Base-by-base conservation (phyloP, 92 coral and sea anemone species). In the Epizoanthus rinbou region DNA sequence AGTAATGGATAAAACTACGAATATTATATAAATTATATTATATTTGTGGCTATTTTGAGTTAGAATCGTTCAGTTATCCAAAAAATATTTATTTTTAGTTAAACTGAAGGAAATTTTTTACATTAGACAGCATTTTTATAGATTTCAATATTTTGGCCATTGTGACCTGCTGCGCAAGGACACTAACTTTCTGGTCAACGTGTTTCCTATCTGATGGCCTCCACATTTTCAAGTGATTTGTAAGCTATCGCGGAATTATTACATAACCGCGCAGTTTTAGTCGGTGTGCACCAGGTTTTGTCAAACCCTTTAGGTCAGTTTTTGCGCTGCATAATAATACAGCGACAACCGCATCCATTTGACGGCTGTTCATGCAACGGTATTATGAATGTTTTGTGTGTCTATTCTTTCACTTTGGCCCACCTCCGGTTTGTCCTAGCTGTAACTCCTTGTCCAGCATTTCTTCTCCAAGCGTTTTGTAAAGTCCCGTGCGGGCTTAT, bases 351-450 rank as follows among this genome's bases (percentile, higher is more conserved):
- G 57, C 17, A 15, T 52, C 9, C 54, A 19, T 23, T 17, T 31
- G 18, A 35, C 64, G 17, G 41, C 15, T 75, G 23, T 76, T 31
- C 52, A n/a, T 78, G 71, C 45, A 78, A 62, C 82, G 82, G 82
- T 63, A 78, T 78, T 78, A 18, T 60, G 35, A 60, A 15, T 33
- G 54, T 23, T 6, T 39, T n/a, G 82, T 33, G 64, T 74, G 64
- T 74, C 43, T 52, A 22, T 17, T 50, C 80, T 14, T 69, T 47
- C 56, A 50, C 54, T 50, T 50, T 50, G 54, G 54, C 71, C 65
- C 31, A 16, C 73, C 73, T 67, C 73, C 47, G 7, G 73, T 28
- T 28, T 43, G 8, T 21, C 19, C 50, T 37, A 18, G 53, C 41
- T 22, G 9, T 66, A 31, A n/a, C 64, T 43, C 82, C 47, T 78